These are phyloP conservation scores for Heliconius melpomene DNA, from an alignment of 1,140 invertebrate species.

Conservation along the genomic window DNA sequence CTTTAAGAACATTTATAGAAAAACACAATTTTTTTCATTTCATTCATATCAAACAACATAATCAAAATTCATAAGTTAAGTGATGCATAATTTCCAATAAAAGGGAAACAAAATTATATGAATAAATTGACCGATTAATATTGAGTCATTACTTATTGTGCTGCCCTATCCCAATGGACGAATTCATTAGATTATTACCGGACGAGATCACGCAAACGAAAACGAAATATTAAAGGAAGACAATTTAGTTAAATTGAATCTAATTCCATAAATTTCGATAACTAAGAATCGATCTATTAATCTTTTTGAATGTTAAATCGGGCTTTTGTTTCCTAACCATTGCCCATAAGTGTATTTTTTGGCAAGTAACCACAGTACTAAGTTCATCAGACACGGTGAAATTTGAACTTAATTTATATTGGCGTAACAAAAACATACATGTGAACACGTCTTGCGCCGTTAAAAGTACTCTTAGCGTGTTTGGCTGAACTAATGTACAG, in stretches of 20 bases:
- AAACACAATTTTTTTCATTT: background rate
- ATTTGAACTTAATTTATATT: constrained; percentile 41
- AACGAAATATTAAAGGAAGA: constrained; percentile 77
- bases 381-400: background rate
- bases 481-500: constrained; percentile 24
- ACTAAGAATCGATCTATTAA: background rate
- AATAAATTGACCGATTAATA: constrained; percentile 68
- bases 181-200: constrained; percentile 79
- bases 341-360: background rate
- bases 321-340: background rate
- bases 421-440: constrained; percentile 47
- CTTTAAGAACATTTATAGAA: background rate
- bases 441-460: constrained; percentile 47
- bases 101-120: constrained; percentile 45
- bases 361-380: background rate
- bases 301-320: background rate
- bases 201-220: constrained; percentile 78
- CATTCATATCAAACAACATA: background rate
- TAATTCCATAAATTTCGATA: constrained; percentile 52
- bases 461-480: constrained; percentile 61
- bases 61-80: constrained; percentile 27
- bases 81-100: constrained; percentile 34
- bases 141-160: constrained; percentile 69
- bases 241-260: constrained; percentile 74
- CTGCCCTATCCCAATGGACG: constrained; percentile 72